Evolutionary conservation across 2,113 vertebrate genomes (phyloP).

Genomic region (Tragelaphus buxtoni): DNA sequence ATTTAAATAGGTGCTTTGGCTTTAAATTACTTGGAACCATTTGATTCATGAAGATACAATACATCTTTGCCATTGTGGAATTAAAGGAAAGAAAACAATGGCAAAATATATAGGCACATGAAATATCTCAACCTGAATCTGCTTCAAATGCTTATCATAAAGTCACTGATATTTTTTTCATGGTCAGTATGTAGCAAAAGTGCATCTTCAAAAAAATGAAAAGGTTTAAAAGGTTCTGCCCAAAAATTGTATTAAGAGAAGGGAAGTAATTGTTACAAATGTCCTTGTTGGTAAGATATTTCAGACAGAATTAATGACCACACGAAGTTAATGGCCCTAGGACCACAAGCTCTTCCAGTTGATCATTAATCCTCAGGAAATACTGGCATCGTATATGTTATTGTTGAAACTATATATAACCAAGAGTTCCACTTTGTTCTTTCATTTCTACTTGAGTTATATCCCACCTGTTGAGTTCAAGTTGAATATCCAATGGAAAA

Average conservation of each 20-base stretch:
- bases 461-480: conserved; percentile 39
- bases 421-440: conserved; percentile 14
- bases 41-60: background rate
- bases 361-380: conserved; percentile 76
- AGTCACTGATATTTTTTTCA: conserved; percentile 3
- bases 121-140: background rate
- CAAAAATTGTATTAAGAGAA: conserved; percentile 27
- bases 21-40: background rate
- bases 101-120: background rate
- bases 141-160: background rate
- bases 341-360: conserved; percentile 69
- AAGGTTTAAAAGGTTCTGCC: background rate
- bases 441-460: conserved; percentile 37
- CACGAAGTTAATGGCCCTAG: conserved; percentile 73
- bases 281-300: conserved; percentile 63
- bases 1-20: background rate
- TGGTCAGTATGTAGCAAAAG: background rate
- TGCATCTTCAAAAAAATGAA: background rate
- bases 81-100: background rate
- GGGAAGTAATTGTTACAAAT: conserved; percentile 48
- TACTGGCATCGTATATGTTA: conserved; percentile 63
- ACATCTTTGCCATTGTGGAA: background rate
- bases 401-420: conserved; percentile 55
- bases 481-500: background rate
- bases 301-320: conserved; percentile 74